Conservation (phyloP, 2,888 invertebrate genomes). For the Zygothrica quintamaculata region DNA sequence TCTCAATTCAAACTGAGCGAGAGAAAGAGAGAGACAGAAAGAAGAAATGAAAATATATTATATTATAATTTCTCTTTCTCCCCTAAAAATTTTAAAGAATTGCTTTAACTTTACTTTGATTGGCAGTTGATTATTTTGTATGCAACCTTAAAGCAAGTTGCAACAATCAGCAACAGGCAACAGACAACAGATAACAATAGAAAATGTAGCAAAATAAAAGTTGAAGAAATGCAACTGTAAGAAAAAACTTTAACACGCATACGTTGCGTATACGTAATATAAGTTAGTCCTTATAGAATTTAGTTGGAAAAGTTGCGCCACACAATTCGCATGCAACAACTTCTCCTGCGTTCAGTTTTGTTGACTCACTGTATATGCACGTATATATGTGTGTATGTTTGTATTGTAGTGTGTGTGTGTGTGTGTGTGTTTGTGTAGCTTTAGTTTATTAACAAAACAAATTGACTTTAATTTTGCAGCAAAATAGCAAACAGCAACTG, state of each 20-base stretch:
- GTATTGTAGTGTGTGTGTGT: slow-evolving; percentile 1
- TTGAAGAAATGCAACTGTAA: slow-evolving; percentile 19
- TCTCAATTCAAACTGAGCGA: too few relatives aligned
- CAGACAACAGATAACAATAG: slow-evolving; percentile 8
- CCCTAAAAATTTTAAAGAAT: too few relatives aligned
- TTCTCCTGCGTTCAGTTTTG: slow-evolving; percentile 3
- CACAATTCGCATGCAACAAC: slow-evolving; percentile 34
- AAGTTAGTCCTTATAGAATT: slow-evolving; percentile 38
- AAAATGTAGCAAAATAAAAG: slow-evolving; percentile 19
- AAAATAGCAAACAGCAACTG: slow-evolving; percentile 33
- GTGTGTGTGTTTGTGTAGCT: slow-evolving; percentile 23
- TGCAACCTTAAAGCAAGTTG: not conserved
- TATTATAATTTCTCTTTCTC: too few relatives aligned
- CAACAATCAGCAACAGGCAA: slow-evolving; percentile 11
- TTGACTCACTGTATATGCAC: not conserved
- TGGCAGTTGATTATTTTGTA: slow-evolving; percentile 34
- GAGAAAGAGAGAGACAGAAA: slow-evolving; percentile 7
- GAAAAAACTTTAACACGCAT: slow-evolving; percentile 38
- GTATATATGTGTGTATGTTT: slow-evolving; percentile 26
- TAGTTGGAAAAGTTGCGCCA: slow-evolving; percentile 33
- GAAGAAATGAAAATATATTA: too few relatives aligned
- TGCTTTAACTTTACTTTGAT: slow-evolving; percentile 28
- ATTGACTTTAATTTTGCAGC: slow-evolving; percentile 66
- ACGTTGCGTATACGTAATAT: slow-evolving; percentile 58
- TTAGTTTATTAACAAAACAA: slow-evolving; percentile 66